Evolutionary conservation across 2,888 invertebrate species (phyloP).

Genomic region (Lagria hirta): DNA sequence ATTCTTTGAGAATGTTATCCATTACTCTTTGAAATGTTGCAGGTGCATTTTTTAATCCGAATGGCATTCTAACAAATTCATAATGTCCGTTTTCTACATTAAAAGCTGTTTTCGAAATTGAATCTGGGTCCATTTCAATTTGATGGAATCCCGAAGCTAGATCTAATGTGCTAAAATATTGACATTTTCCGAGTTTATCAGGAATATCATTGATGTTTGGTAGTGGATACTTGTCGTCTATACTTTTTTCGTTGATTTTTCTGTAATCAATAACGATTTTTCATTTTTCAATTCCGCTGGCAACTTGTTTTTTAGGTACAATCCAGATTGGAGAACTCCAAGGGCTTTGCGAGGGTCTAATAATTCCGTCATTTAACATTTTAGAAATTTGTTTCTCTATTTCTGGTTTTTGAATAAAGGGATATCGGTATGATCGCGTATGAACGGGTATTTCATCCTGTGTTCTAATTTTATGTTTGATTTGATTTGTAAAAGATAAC

Average conservation of each 20-base stretch:
- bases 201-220: slow-evolving; percentile 29
- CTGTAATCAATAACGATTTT: slow-evolving; percentile 29
- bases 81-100: slow-evolving; percentile 25
- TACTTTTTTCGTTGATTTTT: slow-evolving; percentile 28
- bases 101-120: slow-evolving; percentile 29
- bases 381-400: slow-evolving; percentile 31
- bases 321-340: slow-evolving; percentile 16
- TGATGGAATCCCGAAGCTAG: slow-evolving; percentile 29
- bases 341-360: slow-evolving; percentile 13
- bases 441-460: slow-evolving; percentile 24
- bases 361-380: slow-evolving; percentile 33
- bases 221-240: slow-evolving; percentile 29
- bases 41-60: slow-evolving; percentile 36
- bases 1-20: slow-evolving; percentile 30
- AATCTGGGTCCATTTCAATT: slow-evolving; percentile 25
- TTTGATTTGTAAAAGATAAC: slow-evolving; percentile 23
- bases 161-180: slow-evolving; percentile 29
- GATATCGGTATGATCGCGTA: slow-evolving; percentile 28
- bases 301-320: slow-evolving; percentile 26
- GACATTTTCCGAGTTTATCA: slow-evolving; percentile 24
- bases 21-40: slow-evolving; percentile 35
- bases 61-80: slow-evolving; percentile 33
- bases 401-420: slow-evolving; percentile 25
- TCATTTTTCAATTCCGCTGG: slow-evolving; percentile 30
- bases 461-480: slow-evolving; percentile 30